Conservation (phyloP, 1,140 invertebrate species). For the Calosoma granatense region DNA sequence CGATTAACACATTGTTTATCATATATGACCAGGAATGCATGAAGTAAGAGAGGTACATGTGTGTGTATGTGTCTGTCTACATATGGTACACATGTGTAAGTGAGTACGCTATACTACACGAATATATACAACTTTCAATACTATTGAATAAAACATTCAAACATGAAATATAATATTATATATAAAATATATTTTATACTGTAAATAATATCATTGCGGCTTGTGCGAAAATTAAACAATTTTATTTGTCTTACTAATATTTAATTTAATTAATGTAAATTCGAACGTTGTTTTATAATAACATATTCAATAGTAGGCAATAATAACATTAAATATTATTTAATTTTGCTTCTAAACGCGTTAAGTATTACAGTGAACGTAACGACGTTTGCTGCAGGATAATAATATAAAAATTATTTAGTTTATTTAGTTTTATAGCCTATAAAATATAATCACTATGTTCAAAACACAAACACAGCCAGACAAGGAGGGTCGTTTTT, state of each 20-base stretch:
- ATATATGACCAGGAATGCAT: background rate
- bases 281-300: too few relatives aligned
- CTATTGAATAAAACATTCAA: background rate
- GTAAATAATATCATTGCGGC: background rate
- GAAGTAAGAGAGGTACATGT: background rate
- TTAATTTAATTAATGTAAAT: too few relatives aligned
- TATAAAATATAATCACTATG: background rate
- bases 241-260: too few relatives aligned
- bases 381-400: too few relatives aligned
- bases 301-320: too few relatives aligned
- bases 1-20: background rate
- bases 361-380: too few relatives aligned
- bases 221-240: too few relatives aligned
- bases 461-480: too few relatives aligned
- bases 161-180: too few relatives aligned
- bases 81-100: background rate
- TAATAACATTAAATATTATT: too few relatives aligned
- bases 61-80: background rate
- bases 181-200: background rate
- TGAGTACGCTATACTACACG: background rate
- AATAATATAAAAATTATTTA: background rate
- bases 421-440: background rate
- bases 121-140: background rate
- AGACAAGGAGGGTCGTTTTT: too few relatives aligned
- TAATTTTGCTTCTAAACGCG: too few relatives aligned